Percentiles rank a stretch among this genome's conserved stretches.
phyloP scores from a whole-genome alignment of 2,113 vertebrate genomes.

The Podilymbus podiceps region DNA sequence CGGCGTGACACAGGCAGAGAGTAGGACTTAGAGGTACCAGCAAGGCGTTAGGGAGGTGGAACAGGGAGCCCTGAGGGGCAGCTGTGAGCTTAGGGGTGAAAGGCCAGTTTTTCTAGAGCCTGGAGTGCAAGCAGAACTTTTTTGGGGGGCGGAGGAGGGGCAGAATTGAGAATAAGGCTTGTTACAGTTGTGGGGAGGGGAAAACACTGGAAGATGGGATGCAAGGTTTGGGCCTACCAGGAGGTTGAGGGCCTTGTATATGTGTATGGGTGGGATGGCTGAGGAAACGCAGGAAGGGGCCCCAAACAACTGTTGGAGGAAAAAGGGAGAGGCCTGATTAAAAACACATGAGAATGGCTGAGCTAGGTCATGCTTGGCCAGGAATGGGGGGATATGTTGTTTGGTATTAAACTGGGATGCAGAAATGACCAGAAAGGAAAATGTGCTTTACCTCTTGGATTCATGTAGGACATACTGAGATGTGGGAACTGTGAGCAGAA shows the following conservation, averaged over 20 bases:
- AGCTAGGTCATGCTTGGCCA: background rate
- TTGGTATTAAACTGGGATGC: background rate
- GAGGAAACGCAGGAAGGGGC: background rate
- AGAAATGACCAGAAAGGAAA: background rate
- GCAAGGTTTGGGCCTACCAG: background rate
- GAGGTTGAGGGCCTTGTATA: background rate
- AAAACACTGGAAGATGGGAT: background rate
- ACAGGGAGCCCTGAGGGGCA: background rate
- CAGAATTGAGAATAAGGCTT: background rate
- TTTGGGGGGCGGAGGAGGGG: no score
- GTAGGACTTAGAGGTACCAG: background rate
- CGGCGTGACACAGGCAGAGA: background rate
- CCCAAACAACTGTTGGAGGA: background rate
- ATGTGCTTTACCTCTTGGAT: background rate
- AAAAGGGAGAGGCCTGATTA: background rate
- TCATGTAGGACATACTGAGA: background rate
- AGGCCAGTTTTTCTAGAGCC: background rate
- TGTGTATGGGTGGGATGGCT: background rate
- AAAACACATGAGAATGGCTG: background rate
- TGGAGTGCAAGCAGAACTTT: background rate
- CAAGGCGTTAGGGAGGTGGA: background rate
- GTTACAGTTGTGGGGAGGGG: background rate
- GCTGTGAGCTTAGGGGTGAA: background rate
- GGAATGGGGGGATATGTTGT: rapidly evolving
- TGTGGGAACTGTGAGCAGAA: background rate